phyloP scores from a whole-genome alignment of 2,113 vertebrate genomes.

The Todiramphus saurophagus region DNA sequence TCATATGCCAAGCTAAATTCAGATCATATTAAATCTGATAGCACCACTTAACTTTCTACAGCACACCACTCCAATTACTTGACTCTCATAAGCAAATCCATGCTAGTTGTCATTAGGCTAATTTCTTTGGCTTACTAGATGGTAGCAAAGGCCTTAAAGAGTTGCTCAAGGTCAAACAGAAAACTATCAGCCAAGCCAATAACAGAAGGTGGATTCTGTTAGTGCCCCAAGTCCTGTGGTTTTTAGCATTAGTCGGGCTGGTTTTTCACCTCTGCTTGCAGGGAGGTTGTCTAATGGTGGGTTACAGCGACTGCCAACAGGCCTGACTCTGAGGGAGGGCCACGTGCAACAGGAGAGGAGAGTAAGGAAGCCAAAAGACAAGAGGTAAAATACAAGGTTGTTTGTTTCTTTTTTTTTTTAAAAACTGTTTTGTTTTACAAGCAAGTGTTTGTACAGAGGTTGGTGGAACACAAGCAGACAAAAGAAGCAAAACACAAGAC shows the following conservation, averaged over 20 bases:
- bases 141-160: background rate
- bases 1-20: background rate
- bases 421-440: slow-evolving; percentile 37
- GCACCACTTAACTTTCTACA: background rate
- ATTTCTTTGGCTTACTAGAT: background rate
- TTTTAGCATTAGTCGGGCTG: background rate
- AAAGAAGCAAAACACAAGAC: slow-evolving; percentile 5
- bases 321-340: background rate
- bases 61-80: background rate
- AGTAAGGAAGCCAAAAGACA: slow-evolving; percentile 20
- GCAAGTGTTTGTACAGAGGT: slow-evolving; percentile 35
- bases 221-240: background rate
- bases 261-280: background rate
- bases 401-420: background rate
- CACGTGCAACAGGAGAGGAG: background rate
- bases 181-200: background rate
- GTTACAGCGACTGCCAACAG: background rate
- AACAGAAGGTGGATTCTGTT: background rate
- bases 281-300: background rate
- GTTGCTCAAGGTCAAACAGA: background rate
- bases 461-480: background rate
- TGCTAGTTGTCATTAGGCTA: background rate
- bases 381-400: background rate
- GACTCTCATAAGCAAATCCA: background rate
- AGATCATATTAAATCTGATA: background rate